phyloP scores from a whole-genome alignment of 92 coral and sea anemone genomes.

The Siderastrea radians region DNA sequence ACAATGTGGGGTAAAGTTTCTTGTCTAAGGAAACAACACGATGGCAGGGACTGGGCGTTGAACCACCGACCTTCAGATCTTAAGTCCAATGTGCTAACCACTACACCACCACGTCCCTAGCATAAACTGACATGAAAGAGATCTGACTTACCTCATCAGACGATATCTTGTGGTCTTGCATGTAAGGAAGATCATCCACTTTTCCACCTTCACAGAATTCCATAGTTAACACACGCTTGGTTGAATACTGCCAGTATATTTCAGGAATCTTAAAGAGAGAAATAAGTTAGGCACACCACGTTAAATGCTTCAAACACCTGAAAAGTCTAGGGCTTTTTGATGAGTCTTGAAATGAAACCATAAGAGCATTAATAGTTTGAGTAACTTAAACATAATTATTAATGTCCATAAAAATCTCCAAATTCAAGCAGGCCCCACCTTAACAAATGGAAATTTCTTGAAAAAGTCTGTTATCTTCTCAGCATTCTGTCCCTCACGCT shows the following conservation, averaged over 20 bases:
- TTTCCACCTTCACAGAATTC: constrained; percentile 98
- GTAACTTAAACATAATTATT: too few species aligned
- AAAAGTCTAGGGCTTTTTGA: too few species aligned
- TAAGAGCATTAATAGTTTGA: too few species aligned
- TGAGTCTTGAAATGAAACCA: too few species aligned
- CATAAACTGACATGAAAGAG: too few species aligned
- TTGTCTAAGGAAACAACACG: too few species aligned
- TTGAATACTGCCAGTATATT: constrained; percentile 89
- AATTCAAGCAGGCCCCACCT: constrained; percentile 57
- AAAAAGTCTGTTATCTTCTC: constrained; percentile 86
- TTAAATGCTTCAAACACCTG: too few species aligned
- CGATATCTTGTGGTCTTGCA: constrained; percentile 79
- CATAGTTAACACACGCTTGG: constrained; percentile 91
- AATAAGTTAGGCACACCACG: neutral
- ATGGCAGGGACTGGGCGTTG: too few species aligned
- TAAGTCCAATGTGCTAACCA: too few species aligned
- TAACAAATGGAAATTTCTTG: constrained; percentile 78
- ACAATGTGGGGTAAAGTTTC: too few species aligned
- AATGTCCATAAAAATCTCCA: neutral
- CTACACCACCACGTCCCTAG: too few species aligned
- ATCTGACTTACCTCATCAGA: constrained; percentile 84
- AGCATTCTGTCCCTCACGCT: constrained; percentile 92
- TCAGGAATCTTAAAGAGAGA: constrained; percentile 78
- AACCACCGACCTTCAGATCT: too few species aligned
- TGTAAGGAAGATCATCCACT: constrained; percentile 92